Conservation (phyloP, 2,113 vertebrate genomes). For the Aldabrachelys gigantea region DNA sequence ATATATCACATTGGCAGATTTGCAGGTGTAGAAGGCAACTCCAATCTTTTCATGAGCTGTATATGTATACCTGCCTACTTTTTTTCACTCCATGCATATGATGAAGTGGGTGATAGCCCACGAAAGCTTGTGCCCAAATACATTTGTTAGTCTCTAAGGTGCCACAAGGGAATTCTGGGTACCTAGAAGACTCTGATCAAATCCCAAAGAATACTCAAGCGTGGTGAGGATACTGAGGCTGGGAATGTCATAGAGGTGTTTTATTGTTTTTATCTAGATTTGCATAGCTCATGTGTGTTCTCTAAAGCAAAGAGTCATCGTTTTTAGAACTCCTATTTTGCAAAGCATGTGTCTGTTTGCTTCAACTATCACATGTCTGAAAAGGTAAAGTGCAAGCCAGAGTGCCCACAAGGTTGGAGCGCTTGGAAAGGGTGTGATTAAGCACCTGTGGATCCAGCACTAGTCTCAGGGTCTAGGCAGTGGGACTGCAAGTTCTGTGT, state of each 20-base stretch:
- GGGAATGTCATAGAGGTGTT: background rate
- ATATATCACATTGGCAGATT: too few relatives aligned
- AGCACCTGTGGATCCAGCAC: background rate
- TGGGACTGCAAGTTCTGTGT: background rate
- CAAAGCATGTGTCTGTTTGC: background rate
- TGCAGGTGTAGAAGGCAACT: too few relatives aligned
- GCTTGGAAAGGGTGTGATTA: background rate
- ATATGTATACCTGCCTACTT: too few relatives aligned
- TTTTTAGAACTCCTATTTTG: background rate
- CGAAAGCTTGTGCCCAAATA: too few relatives aligned
- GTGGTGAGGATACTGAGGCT: background rate
- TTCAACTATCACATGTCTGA: too few relatives aligned
- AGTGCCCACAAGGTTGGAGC: background rate
- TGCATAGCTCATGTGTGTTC: background rate
- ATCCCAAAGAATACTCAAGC: background rate
- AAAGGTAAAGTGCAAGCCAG: background rate
- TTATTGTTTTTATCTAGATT: background rate
- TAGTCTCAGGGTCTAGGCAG: background rate
- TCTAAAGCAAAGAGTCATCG: background rate
- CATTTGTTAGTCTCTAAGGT: too few relatives aligned
- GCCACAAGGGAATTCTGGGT: too few relatives aligned
- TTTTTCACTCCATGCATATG: too few relatives aligned
- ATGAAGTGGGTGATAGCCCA: too few relatives aligned
- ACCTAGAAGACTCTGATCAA: too few relatives aligned
- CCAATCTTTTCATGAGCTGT: too few relatives aligned